These are phyloP conservation scores for Macrostomum cliftonense DNA, from an alignment of 2,888 invertebrate species.

Conservation along the genomic window DNA sequence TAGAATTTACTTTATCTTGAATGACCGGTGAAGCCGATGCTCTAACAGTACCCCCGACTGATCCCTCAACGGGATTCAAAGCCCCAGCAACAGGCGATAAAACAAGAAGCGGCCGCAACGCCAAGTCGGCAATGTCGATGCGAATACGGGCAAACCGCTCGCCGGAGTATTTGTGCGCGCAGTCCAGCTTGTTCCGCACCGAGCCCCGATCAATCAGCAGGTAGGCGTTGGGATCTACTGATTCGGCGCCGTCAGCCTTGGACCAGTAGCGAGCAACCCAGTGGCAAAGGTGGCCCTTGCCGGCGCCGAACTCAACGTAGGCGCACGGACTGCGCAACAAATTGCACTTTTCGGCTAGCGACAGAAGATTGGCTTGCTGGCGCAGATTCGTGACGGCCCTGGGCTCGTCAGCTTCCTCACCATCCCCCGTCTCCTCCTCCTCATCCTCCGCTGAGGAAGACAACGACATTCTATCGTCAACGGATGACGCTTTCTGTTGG, in stretches of 20 bases:
- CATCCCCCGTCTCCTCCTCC: no score
- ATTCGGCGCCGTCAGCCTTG: not conserved
- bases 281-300: slow-evolving; percentile 2
- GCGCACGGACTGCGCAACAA: not conserved
- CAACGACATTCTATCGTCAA: no score
- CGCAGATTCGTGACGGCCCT: no score
- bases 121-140: not conserved
- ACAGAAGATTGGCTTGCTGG: no score
- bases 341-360: not conserved
- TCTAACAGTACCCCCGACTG: no score
- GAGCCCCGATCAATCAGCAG: slow-evolving; percentile 1
- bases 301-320: slow-evolving; percentile 6
- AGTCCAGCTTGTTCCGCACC: not conserved
- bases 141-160: not conserved
- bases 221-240: not conserved
- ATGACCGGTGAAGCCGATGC: no score
- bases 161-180: not conserved
- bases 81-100: no score
- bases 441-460: no score
- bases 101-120: not conserved
- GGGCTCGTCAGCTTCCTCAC: no score
- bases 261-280: not conserved
- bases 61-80: no score
- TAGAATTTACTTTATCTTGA: no score
- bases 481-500: no score